A percentile compares a stretch with the other conserved stretches of the same genome.
These are phyloP conservation scores for Corythaeola cristata DNA, from an alignment of 2,113 vertebrate species.

Conservation along the genomic window DNA sequence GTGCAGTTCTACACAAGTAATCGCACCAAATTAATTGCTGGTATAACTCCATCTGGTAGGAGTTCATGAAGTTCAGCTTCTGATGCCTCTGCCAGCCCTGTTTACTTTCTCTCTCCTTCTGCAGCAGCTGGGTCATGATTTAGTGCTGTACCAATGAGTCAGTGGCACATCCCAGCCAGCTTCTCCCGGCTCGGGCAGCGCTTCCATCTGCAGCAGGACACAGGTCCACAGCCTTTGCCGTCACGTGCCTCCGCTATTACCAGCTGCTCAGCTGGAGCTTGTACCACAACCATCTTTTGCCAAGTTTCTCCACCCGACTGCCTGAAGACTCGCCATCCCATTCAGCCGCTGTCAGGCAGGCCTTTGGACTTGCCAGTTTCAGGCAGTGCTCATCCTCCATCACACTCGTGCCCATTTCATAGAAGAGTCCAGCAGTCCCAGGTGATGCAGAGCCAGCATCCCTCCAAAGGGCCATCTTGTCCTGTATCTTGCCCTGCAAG, in stretches of 20 bases:
- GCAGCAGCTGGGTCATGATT: neutral
- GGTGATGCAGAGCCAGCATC: neutral
- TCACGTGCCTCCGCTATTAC: rapidly evolving
- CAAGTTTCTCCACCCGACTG: rapidly evolving
- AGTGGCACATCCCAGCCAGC: neutral
- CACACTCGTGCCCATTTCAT: rapidly evolving
- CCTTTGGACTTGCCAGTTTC: neutral
- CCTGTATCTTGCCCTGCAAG: rapidly evolving
- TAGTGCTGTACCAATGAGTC: neutral
- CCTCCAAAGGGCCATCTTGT: neutral
- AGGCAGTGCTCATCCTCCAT: neutral
- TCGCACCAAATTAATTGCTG: neutral
- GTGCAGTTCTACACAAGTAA: neutral
- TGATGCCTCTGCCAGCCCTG: neutral
- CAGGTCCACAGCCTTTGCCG: neutral
- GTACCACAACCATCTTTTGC: neutral
- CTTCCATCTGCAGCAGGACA: neutral
- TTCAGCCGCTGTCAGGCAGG: neutral
- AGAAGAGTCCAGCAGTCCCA: neutral
- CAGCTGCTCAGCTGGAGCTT: neutral
- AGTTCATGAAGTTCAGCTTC: neutral
- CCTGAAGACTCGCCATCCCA: neutral
- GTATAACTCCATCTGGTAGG: neutral
- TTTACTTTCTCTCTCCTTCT: neutral
- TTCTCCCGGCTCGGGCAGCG: rapidly evolving